A percentile compares a stretch with the other conserved stretches of the same genome.
Conservation (phyloP, 2,797 vertebrate genomes). For the Streptopelia turtur region DNA sequence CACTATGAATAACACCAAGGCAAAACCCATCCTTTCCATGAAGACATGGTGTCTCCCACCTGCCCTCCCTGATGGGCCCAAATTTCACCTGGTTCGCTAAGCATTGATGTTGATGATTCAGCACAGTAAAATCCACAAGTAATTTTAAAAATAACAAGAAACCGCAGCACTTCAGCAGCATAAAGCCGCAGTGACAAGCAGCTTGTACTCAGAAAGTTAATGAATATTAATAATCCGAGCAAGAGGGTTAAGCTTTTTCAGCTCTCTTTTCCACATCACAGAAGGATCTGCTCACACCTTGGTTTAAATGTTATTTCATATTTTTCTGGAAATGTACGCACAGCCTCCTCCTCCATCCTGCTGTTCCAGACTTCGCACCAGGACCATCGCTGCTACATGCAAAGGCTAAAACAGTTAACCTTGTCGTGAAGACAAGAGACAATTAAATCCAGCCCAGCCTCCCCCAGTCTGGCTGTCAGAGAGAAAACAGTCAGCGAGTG, state of each 20-base stretch:
- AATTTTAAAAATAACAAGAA: neutral
- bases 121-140: neutral
- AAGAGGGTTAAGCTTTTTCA: neutral
- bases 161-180: neutral
- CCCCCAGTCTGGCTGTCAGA: neutral
- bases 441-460: slow-evolving; percentile 25
- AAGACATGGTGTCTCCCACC: neutral
- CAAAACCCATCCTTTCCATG: neutral
- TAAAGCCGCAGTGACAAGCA: neutral
- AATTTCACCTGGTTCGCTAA: neutral
- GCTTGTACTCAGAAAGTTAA: neutral
- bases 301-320: neutral
- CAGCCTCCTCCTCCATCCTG: neutral
- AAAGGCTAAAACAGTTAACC: slow-evolving; percentile 46
- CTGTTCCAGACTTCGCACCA: fast-evolving
- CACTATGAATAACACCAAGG: neutral
- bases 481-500: neutral
- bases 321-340: neutral
- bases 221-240: neutral
- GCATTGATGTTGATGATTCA: neutral
- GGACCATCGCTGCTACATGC: fast-evolving
- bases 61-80: neutral
- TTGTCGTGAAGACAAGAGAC: slow-evolving; percentile 1
- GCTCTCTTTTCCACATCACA: neutral
- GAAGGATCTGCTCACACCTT: neutral